These are phyloP conservation scores for Ceratosolen fusciceps DNA, from an alignment of 1,140 invertebrate species.

Conservation along the genomic window DNA sequence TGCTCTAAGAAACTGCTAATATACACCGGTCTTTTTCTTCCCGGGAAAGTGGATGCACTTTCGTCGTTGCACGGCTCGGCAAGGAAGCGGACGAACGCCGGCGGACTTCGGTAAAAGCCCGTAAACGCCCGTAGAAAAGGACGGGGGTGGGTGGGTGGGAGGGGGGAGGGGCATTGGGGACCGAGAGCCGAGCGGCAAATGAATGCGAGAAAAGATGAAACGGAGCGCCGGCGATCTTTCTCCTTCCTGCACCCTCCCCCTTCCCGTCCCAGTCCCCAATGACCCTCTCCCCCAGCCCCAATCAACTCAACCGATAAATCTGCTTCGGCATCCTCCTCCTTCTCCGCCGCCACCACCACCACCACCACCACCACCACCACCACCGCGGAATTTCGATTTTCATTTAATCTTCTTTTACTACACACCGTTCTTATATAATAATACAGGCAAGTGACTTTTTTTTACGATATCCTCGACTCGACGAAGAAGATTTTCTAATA, in stretches of 20 bases:
- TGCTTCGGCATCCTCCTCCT: conserved; percentile 11
- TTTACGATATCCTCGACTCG: background rate
- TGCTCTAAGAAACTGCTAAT: conserved; percentile 66
- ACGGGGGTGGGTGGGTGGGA: conserved; percentile 19
- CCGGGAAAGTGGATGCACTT: conserved; percentile 42
- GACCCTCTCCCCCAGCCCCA: too few relatives aligned
- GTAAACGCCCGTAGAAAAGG: background rate
- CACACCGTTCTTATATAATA: background rate
- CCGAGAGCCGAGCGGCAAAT: conserved; percentile 41
- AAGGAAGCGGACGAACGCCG: background rate
- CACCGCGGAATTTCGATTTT: conserved; percentile 22
- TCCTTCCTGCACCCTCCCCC: conserved; percentile 15
- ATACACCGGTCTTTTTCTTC: conserved; percentile 51
- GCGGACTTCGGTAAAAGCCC: background rate
- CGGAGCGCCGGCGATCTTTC: conserved; percentile 15
- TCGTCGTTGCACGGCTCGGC: conserved; percentile 5
- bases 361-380: too few relatives aligned
- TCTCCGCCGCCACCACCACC: too few relatives aligned
- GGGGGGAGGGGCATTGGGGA: conserved; percentile 23
- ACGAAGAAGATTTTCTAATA: conserved; percentile 2
- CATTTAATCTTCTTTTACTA: conserved; percentile 19
- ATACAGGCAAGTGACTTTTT: background rate
- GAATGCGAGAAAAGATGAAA: conserved; percentile 46
- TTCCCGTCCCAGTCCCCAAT: too few relatives aligned
- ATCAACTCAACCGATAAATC: conserved; percentile 9